These are phyloP conservation scores for Drosophila rhopaloa DNA, from an alignment of 1,140 invertebrate genomes.

Conservation along the genomic window DNA sequence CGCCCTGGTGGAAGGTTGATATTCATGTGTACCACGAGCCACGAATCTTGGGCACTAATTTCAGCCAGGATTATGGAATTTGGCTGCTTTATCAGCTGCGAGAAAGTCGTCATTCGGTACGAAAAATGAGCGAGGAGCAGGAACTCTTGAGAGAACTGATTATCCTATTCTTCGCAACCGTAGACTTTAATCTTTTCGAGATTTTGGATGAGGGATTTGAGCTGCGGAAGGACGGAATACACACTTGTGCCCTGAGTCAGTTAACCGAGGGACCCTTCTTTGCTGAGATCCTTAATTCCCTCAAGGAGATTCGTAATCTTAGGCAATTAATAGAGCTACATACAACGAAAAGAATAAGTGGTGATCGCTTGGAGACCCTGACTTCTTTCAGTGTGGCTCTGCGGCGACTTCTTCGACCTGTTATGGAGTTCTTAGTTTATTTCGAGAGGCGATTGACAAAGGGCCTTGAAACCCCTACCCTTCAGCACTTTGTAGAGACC, in stretches of 20 bases:
- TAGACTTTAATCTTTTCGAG: slow-evolving; percentile 10
- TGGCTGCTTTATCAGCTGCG: slow-evolving; percentile 5
- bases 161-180: slow-evolving; percentile 24
- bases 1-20: slow-evolving; percentile 8
- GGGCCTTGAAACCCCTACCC: neutral
- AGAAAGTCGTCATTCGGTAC: neutral
- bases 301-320: slow-evolving; percentile 40
- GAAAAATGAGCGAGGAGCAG: slow-evolving; percentile 2
- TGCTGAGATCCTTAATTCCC: neutral
- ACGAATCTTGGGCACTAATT: neutral
- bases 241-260: neutral
- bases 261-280: neutral
- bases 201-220: neutral
- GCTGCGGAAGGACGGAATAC: neutral
- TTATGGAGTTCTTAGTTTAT: slow-evolving; percentile 32
- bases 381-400: slow-evolving; percentile 3
- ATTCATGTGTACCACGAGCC: slow-evolving; percentile 1
- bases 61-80: neutral
- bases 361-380: slow-evolving; percentile 11
- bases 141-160: slow-evolving; percentile 28
- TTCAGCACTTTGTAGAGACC: neutral
- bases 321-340: slow-evolving; percentile 12
- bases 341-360: neutral
- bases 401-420: slow-evolving; percentile 31
- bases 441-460: slow-evolving; percentile 4